Evolutionary conservation across 30 jellyfish, hydroid and myxozoan species (phyloP).

Genomic region (Hydractinia echinata): DNA sequence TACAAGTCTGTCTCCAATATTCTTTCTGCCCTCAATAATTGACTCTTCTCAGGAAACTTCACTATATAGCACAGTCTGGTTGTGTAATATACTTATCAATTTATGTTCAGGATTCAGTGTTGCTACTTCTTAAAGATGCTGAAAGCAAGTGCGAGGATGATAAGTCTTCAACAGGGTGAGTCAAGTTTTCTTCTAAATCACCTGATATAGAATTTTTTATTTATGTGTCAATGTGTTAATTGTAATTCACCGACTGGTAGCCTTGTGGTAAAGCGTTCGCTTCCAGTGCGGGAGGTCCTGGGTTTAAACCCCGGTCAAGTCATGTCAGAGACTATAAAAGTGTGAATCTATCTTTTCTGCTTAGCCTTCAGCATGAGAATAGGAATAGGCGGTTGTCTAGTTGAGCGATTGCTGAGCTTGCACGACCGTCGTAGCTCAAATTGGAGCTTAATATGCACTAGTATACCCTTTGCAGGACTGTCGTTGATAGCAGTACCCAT

Average conservation of each 20-base stretch:
- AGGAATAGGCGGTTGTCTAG: too few relatives aligned
- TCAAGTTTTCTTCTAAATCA: background rate
- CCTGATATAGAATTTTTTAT: background rate
- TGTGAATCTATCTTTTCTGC: background rate
- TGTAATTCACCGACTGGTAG: background rate
- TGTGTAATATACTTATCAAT: background rate
- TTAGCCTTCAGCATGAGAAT: background rate
- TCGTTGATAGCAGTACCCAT: too few relatives aligned
- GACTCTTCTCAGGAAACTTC: too few relatives aligned
- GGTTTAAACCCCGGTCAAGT: background rate
- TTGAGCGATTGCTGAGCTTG: too few relatives aligned
- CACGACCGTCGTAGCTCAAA: too few relatives aligned
- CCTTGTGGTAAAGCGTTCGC: too few relatives aligned
- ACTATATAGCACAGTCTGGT: too few relatives aligned
- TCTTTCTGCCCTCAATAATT: too few relatives aligned
- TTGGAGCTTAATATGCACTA: too few relatives aligned
- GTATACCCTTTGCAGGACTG: too few relatives aligned
- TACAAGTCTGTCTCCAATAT: too few relatives aligned
- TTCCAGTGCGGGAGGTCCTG: too few relatives aligned
- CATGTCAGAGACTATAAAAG: background rate
- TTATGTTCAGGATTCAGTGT: constrained; percentile 60
- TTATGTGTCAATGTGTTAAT: background rate
- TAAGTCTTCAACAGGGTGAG: constrained; percentile 55
- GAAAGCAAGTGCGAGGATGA: constrained; percentile 53
- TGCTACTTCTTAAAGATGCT: constrained; percentile 62